Percentiles rank a stretch among this genome's conserved stretches.
Conservation (phyloP, 2,113 vertebrate genomes). For the Meles meles region DNA sequence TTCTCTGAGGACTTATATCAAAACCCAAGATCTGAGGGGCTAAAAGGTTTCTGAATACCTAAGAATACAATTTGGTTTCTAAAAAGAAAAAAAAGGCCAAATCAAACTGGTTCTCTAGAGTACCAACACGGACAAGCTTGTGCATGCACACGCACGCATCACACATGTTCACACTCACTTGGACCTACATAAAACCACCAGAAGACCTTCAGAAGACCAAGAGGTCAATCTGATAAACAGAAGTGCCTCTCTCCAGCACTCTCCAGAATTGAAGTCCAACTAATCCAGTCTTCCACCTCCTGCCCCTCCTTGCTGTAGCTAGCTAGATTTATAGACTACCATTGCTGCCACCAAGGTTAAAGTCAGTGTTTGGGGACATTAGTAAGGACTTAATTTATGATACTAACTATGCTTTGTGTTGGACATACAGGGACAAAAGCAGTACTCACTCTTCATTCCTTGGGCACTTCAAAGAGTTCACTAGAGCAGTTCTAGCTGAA, state of each 20-base stretch:
- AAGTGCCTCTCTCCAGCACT: not conserved
- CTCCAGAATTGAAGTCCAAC: not conserved
- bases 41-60: not conserved
- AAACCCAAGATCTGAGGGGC: not conserved
- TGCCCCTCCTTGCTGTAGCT: not conserved
- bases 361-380: not conserved
- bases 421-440: not conserved
- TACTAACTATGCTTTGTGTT: not conserved
- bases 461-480: not conserved
- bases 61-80: not conserved
- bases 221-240: not conserved
- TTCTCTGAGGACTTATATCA: not conserved
- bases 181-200: not conserved
- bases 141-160: not conserved
- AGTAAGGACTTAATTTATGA: not conserved
- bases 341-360: not conserved
- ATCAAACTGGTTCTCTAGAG: not conserved
- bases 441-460: not conserved
- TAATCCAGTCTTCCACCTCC: not conserved
- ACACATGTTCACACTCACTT: not conserved
- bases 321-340: not conserved
- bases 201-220: not conserved
- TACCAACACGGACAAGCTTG: not conserved
- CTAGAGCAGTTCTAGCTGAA: not conserved
- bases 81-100: not conserved